phyloP scores from a whole-genome alignment of 2,797 vertebrate species.

The Ceryle rudis region DNA sequence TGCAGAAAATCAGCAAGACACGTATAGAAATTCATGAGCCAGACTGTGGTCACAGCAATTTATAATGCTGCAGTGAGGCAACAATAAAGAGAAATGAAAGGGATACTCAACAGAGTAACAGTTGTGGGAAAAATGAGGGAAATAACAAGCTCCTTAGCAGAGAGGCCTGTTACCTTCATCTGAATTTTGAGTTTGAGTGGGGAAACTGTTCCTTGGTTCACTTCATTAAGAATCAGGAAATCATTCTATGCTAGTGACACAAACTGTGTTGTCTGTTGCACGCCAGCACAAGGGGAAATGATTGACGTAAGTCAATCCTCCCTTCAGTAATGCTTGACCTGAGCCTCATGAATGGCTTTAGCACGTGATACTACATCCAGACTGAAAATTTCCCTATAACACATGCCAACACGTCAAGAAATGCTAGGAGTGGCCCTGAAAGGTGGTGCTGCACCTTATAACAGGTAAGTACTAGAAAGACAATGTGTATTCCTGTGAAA shows the following conservation, averaged over 20 bases:
- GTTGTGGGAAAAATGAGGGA: background rate
- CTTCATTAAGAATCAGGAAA: background rate
- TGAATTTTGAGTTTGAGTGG: background rate
- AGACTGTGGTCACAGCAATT: background rate
- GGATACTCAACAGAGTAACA: background rate
- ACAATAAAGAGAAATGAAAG: background rate
- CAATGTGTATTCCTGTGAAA: background rate
- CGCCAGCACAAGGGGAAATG: rapidly evolving
- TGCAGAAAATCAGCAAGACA: background rate
- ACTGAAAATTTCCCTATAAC: background rate
- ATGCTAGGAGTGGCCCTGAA: background rate
- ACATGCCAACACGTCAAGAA: background rate
- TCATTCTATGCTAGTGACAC: background rate
- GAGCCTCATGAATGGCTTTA: background rate
- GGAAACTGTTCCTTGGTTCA: background rate
- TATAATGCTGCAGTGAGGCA: background rate
- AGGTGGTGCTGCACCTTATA: background rate
- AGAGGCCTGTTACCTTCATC: background rate
- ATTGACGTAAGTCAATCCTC: background rate
- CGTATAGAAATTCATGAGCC: background rate
- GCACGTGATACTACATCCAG: background rate
- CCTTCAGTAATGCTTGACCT: background rate
- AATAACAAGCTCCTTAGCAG: background rate
- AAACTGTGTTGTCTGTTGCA: background rate
- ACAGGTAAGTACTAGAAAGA: background rate